Conservation (phyloP, 2,113 vertebrate species). For the Mastomys coucha region DNA sequence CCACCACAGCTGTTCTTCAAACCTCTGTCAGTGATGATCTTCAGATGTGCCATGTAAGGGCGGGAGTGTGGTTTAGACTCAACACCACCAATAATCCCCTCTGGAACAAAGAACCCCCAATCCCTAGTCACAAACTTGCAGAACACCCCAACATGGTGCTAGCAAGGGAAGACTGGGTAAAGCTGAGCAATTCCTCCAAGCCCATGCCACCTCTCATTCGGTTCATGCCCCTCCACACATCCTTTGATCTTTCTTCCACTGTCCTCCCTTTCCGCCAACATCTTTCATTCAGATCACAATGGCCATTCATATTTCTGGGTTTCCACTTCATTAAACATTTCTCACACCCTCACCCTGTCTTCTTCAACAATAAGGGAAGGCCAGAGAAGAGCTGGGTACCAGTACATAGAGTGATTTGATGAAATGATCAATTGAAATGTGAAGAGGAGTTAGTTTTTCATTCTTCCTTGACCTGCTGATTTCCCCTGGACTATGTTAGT, state of each 20-base stretch:
- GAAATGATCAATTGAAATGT: neutral
- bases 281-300: neutral
- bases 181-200: neutral
- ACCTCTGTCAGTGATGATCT: neutral
- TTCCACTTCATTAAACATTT: slow-evolving; percentile 18
- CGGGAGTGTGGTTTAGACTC: slow-evolving; percentile 58
- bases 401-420: neutral
- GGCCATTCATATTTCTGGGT: neutral
- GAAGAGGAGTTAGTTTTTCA: neutral
- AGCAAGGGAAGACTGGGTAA: neutral
- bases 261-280: neutral
- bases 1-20: fast-evolving
- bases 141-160: neutral
- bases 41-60: slow-evolving; percentile 62
- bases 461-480: neutral
- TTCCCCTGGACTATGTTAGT: neutral
- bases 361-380: neutral
- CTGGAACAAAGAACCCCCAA: slow-evolving; percentile 43
- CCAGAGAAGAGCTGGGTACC: neutral
- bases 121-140: neutral
- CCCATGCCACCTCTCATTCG: neutral
- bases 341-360: neutral
- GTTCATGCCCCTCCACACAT: neutral
- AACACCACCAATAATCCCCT: slow-evolving; percentile 46
- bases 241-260: neutral